phyloP scores from a whole-genome alignment of 2,888 invertebrate genomes.

The Nomada flava region DNA sequence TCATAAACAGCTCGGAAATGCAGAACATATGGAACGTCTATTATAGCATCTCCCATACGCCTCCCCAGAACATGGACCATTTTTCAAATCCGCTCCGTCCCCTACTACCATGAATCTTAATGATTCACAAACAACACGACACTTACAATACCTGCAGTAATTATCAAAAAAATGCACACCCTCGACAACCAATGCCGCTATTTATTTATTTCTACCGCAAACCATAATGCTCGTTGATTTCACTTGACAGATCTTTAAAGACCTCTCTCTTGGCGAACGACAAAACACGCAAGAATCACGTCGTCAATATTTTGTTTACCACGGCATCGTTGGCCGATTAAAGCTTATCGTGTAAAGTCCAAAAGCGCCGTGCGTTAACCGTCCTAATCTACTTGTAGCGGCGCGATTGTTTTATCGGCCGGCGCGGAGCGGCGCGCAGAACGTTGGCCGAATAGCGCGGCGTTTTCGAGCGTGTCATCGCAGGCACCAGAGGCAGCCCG shows the following conservation, averaged over 20 bases:
- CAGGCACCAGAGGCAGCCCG: no score
- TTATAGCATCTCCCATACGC: no score
- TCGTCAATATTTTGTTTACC: conserved; percentile 56
- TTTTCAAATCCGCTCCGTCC: no score
- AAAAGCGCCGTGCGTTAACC: conserved; percentile 57
- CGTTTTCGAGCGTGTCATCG: conserved; percentile 23
- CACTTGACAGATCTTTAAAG: not conserved
- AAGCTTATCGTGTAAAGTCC: conserved; percentile 67
- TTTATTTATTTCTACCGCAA: not conserved
- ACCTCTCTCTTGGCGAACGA: not conserved
- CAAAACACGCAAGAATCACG: not conserved
- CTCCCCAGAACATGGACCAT: no score
- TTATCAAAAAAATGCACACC: no score
- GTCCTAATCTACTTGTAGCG: conserved; percentile 40
- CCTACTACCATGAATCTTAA: not conserved
- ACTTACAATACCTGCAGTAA: not conserved
- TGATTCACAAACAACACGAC: not conserved
- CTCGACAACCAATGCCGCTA: not conserved
- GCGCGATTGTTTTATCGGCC: conserved; percentile 60
- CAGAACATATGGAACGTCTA: no score
- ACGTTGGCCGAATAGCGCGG: not conserved
- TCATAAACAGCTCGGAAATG: no score
- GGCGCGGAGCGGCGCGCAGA: conserved; percentile 24
- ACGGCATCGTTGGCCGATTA: conserved; percentile 50
- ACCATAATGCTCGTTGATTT: no score